Conservation (phyloP, 1,140 invertebrate genomes). For the Temnothorax nylanderi region DNA sequence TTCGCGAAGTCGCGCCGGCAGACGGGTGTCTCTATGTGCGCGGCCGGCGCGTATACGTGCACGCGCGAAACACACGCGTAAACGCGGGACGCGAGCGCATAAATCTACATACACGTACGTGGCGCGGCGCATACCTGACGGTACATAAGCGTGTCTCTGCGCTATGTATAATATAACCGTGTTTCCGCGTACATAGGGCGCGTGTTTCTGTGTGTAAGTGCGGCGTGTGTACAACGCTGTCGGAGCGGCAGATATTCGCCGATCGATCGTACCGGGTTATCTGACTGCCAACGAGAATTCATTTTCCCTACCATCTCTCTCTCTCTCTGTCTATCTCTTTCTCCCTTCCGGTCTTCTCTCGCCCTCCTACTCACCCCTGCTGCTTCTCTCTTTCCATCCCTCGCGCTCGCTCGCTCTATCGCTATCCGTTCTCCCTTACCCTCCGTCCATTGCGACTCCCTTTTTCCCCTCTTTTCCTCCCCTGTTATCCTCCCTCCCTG, state of each 20-base stretch:
- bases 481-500: conserved; percentile 32
- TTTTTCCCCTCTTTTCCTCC: conserved; percentile 22
- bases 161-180: conserved; percentile 57
- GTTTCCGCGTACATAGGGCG: conserved; percentile 58
- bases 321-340: conserved; percentile 34
- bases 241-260: conserved; percentile 74
- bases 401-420: conserved; percentile 28
- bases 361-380: conserved; percentile 24
- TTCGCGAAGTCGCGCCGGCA: conserved; percentile 67
- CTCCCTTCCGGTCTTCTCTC: background rate
- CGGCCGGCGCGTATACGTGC: background rate
- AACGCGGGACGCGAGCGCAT: background rate
- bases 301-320: conserved; percentile 68
- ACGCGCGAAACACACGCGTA: background rate
- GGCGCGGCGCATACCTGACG: conserved; percentile 63
- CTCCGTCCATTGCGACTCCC: conserved; percentile 35
- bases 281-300: conserved; percentile 75
- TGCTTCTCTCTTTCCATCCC: background rate
- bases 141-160: conserved; percentile 61
- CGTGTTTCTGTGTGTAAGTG: conserved; percentile 69
- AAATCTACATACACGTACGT: conserved; percentile 38
- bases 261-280: conserved; percentile 76
- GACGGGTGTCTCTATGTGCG: conserved; percentile 61
- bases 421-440: conserved; percentile 30
- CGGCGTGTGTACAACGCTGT: conserved; percentile 67